phyloP scores from a whole-genome alignment of 2,797 vertebrate species.

The Pseudochirops corinnae region DNA sequence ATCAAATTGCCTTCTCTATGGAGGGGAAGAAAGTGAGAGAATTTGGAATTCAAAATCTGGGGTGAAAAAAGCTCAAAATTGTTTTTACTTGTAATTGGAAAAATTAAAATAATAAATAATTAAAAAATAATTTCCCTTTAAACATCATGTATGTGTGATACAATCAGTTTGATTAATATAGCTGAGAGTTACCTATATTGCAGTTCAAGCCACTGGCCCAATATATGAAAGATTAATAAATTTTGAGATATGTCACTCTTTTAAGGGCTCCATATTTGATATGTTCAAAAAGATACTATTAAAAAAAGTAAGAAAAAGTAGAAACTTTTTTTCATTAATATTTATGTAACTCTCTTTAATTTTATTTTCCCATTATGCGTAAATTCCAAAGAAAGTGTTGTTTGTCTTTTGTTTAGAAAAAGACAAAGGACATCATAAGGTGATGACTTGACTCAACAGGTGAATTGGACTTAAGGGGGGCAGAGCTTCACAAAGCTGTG shows the following conservation, averaged over 20 bases:
- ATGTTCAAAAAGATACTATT: neutral
- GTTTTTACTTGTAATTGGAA: too few species aligned
- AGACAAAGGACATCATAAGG: neutral
- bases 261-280: neutral
- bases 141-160: neutral
- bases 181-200: neutral
- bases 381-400: neutral
- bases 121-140: neutral
- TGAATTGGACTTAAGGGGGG: neutral
- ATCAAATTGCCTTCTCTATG: too few species aligned
- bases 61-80: too few species aligned
- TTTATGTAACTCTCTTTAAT: neutral
- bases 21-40: too few species aligned
- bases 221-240: neutral
- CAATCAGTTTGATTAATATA: neutral
- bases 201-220: neutral
- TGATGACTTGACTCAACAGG: neutral
- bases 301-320: neutral
- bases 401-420: neutral
- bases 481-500: neutral
- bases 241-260: neutral
- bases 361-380: neutral
- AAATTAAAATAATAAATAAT: too few species aligned
- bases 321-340: neutral
- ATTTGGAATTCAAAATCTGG: too few species aligned